A percentile compares a stretch with the other conserved stretches of the same genome.
Conservation (phyloP, 2,113 vertebrate genomes). For the Montifringilla adamsi region DNA sequence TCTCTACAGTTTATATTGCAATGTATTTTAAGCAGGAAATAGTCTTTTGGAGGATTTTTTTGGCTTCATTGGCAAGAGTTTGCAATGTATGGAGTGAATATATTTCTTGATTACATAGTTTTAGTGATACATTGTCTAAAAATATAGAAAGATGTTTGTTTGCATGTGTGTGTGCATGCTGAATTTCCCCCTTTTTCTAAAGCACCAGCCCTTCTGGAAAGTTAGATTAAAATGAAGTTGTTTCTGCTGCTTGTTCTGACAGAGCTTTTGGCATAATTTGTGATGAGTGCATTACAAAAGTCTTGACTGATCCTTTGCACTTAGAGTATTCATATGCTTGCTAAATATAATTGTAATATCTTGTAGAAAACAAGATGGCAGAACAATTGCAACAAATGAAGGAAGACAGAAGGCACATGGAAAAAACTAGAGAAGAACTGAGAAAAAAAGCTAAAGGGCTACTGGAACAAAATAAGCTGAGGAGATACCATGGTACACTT, state of each 20-base stretch:
- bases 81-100: neutral
- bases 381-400: slow-evolving; percentile 80
- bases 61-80: neutral
- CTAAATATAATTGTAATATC: slow-evolving; percentile 44
- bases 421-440: slow-evolving; percentile 83
- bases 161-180: neutral
- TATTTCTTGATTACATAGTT: neutral
- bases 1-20: neutral
- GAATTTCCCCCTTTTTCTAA: neutral
- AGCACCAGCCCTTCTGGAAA: neutral
- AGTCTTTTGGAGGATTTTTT: neutral
- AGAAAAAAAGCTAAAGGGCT: slow-evolving; percentile 81
- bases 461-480: slow-evolving; percentile 79
- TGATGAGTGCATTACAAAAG: neutral
- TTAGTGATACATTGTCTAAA: neutral
- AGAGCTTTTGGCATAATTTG: neutral
- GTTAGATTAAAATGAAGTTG: neutral
- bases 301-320: neutral
- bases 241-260: neutral
- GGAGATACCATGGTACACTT: slow-evolving; percentile 78
- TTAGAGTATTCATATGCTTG: neutral
- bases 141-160: neutral
- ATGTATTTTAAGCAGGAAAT: neutral
- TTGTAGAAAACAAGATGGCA: slow-evolving; percentile 76
- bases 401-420: slow-evolving; percentile 80